Base-by-base conservation (phyloP, 2,888 invertebrate species). In the Volucella bombylans region DNA sequence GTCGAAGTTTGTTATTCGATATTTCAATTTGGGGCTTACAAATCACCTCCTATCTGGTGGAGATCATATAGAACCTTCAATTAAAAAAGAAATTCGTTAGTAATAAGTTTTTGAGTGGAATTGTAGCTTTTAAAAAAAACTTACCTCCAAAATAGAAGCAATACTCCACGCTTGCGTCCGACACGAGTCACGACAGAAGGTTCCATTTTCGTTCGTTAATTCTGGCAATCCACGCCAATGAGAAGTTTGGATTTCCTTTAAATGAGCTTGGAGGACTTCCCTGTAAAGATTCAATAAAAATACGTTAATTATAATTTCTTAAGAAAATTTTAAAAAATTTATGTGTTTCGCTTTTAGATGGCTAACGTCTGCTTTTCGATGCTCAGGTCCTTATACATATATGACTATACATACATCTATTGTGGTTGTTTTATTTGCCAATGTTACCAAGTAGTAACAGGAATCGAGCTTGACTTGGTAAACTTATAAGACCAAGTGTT, bases 101-200 rank as follows among this genome's bases (percentile, higher is more conserved):
- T 11, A 9, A 54, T 0, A 12, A 12, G n/a, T 43, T 15, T 47
- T 15, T 9, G 4, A 43, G 10, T 61, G 4, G 38, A 41, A 47
- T 6, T 14, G n/a, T 47, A n/a, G 31, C 1, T 2, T 57, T 38
- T 4, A 41, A n/a, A 18, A 41, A 18, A 4, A 23, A 11, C 94
- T 92, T 92, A 96, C 97, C 93, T 99, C 99, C 87, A 99, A 92
- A 87, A 98, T 93, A 82, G 96, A 94, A 67, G 95, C 96, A 90
- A 97, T 94, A 92, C 98, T 98, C 99, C 99, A 99, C 2, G 99
- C 99, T 93, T 99, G 99, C 62, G 98, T 96, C 88, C 96, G 94
- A 90, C 98, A 99, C 87, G 98, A 98, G 91, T 96, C 96, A 39
- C 92, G 91, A 91, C 99, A 99, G 89, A 92, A 94, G 41, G 94